Conservation (phyloP, 2,113 vertebrate species). For the Pomatorhinus ruficollis region DNA sequence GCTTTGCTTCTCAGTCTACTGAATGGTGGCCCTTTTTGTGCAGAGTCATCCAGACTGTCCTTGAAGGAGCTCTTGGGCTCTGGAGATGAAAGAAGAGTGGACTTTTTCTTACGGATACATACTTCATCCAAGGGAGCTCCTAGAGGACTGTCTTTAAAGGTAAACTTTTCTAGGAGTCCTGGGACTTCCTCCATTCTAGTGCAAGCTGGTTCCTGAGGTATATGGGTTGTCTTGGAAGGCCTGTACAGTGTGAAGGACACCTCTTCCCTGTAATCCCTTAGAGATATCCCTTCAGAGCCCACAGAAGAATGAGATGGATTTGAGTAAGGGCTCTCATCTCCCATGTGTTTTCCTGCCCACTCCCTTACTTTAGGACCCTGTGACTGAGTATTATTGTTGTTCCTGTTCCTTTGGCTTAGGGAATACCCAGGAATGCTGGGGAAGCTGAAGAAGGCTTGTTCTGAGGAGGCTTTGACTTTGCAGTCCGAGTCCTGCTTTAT, state of each 20-base stretch:
- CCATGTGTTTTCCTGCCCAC: background rate
- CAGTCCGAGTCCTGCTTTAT: constrained; percentile 27
- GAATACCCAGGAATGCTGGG: background rate
- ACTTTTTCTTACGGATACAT: background rate
- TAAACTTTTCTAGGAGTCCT: constrained; percentile 75
- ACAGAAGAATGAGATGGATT: background rate
- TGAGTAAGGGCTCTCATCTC: background rate
- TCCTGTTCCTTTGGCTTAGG: constrained; percentile 43
- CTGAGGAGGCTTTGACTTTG: constrained; percentile 35
- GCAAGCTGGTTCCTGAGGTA: background rate
- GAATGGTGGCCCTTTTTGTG: constrained; percentile 25
- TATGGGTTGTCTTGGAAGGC: background rate
- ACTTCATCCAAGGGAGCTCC: background rate
- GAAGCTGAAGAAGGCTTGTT: constrained; percentile 12
- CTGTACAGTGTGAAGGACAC: background rate
- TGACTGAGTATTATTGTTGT: background rate
- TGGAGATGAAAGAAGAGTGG: constrained; percentile 45
- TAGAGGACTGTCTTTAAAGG: constrained; percentile 59
- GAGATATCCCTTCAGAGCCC: background rate
- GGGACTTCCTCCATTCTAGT: constrained; percentile 72
- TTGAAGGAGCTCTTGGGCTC: constrained; percentile 34
- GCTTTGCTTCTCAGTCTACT: constrained; percentile 28
- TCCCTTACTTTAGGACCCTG: background rate
- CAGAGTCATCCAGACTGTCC: background rate
- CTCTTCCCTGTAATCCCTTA: background rate